Conservation (phyloP, 2,888 invertebrate genomes). For the Oscheius sp. region DNA sequence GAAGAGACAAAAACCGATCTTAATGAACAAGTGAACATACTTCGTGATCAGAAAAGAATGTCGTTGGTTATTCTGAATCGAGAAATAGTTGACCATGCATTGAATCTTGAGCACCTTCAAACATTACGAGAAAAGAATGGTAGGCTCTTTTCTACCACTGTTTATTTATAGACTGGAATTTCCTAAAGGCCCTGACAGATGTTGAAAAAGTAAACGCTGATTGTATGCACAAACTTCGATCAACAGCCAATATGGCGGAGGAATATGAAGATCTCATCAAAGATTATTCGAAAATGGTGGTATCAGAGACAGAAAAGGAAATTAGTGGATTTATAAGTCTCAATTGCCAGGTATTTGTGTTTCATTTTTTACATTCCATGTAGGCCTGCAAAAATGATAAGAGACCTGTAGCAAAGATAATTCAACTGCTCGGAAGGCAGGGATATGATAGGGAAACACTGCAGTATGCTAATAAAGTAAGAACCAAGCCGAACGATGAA, state of each 20-base stretch:
- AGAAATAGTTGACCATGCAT: conserved; percentile 35
- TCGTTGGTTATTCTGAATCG: conserved; percentile 29
- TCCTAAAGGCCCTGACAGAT: conserved; percentile 36
- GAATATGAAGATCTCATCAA: conserved; percentile 20
- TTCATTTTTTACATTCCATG: conserved; percentile 2
- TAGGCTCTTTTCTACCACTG: too few species aligned
- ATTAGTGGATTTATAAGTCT: neutral
- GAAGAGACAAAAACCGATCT: conserved; percentile 10
- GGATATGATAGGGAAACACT: conserved; percentile 34
- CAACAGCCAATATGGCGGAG: conserved; percentile 15
- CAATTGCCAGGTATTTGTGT: conserved; percentile 15
- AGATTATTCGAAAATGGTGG: neutral
- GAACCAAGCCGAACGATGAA: neutral
- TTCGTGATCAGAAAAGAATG: conserved; percentile 29
- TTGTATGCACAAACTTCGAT: conserved; percentile 29
- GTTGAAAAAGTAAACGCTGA: conserved; percentile 35
- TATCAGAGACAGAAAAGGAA: neutral
- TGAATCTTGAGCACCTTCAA: conserved; percentile 41
- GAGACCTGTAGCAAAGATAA: conserved; percentile 31
- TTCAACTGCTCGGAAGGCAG: conserved; percentile 37
- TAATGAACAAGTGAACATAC: conserved; percentile 20
- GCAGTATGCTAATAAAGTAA: neutral
- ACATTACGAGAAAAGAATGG: conserved; percentile 37
- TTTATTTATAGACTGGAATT: conserved; percentile 47
- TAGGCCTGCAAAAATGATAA: conserved; percentile 41